phyloP scores from a whole-genome alignment of 2,797 vertebrate genomes.

The Molossus molossus region DNA sequence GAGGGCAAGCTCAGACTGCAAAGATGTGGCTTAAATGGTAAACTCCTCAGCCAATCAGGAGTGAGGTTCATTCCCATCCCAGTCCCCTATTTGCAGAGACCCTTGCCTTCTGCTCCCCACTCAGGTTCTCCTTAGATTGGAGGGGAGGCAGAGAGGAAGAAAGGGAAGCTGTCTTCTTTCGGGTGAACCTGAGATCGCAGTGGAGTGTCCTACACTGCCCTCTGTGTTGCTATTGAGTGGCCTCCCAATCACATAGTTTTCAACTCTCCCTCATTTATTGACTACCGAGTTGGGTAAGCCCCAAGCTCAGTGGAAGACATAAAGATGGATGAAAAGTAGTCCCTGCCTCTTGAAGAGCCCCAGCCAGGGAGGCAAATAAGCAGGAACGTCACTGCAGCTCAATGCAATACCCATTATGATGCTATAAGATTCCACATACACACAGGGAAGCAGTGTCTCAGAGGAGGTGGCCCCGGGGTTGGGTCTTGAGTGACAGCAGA shows the following conservation, averaged over 20 bases:
- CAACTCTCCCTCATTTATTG: neutral
- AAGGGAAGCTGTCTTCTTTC: neutral
- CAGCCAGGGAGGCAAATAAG: neutral
- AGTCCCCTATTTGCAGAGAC: neutral
- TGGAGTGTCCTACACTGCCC: neutral
- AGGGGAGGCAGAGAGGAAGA: no score
- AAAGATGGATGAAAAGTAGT: neutral
- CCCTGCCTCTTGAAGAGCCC: neutral
- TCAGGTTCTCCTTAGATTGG: neutral
- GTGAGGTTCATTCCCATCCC: neutral
- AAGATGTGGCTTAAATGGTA: no score
- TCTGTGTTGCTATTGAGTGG: neutral
- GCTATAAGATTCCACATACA: no score
- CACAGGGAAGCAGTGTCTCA: neutral
- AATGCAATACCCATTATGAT: neutral
- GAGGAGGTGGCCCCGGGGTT: neutral
- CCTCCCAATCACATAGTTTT: neutral
- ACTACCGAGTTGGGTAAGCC: neutral
- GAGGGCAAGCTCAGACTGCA: neutral
- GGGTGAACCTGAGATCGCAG: neutral
- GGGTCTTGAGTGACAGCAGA: neutral
- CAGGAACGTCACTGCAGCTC: rapidly evolving
- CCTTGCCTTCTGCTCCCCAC: neutral
- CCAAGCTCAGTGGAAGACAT: neutral
- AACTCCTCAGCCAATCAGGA: neutral